Percentiles rank a stretch among this genome's conserved stretches.
Evolutionary conservation across 2,113 vertebrate species (phyloP).

Genomic region (Mastomys natalensis): DNA sequence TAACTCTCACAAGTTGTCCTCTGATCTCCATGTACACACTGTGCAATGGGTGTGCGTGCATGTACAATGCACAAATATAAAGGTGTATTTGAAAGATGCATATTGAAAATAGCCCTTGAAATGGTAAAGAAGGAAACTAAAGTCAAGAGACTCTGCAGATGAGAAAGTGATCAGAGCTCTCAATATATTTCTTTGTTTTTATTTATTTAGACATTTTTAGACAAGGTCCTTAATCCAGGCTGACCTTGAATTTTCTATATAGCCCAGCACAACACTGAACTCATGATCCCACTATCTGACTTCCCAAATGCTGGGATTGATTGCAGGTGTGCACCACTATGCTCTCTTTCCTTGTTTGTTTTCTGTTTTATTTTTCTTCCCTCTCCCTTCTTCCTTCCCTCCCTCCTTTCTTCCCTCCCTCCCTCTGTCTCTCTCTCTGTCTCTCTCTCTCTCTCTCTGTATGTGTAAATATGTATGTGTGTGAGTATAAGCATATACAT

Average conservation of each 20-base stretch:
- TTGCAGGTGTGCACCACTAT: background rate
- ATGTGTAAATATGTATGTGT: background rate
- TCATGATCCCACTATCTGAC: background rate
- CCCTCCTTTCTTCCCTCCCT: background rate
- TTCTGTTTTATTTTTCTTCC: background rate
- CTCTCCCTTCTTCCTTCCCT: background rate
- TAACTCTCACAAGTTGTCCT: background rate
- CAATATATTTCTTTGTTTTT: background rate
- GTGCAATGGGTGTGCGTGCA: background rate
- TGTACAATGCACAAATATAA: background rate
- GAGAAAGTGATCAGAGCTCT: background rate
- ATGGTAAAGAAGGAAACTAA: conserved; percentile 40
- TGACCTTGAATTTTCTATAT: background rate
- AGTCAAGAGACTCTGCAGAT: conserved; percentile 38
- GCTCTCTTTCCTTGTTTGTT: background rate
- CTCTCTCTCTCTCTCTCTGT: background rate
- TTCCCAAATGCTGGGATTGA: background rate
- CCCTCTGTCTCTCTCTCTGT: background rate
- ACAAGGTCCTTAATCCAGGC: background rate
- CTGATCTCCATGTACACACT: background rate
- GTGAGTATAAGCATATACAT: background rate
- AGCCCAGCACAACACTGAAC: background rate
- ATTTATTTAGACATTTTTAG: background rate
- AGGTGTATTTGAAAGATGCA: background rate
- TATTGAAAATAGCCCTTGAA: background rate